Evolutionary conservation across 2,888 invertebrate species (phyloP), one percentile per base, ranked within the genome.

Genomic region (Pachliopta kotzebuea): DNA sequence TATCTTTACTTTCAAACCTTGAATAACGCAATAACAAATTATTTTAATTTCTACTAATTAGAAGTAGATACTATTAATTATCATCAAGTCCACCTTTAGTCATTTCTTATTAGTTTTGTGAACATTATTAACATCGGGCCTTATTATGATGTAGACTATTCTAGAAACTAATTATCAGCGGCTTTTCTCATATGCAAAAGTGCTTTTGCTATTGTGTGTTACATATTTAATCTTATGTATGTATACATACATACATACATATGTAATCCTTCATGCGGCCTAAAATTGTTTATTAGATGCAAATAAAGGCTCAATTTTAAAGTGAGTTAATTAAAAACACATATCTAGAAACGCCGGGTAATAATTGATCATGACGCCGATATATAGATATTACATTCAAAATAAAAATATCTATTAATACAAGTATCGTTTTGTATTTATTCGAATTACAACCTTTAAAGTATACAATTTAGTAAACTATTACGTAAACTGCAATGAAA

Each of bases 401-500:
- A 45, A n/a, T n/a, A n/a, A n/a, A 2, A 45, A 45, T 18, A n/a
- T n/a, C 3, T 42, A 18, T 45, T 6, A 45, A 1, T 45, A 6
- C 8, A n/a, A n/a, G 18, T 8, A 4, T 18, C 4, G 8, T n/a
- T 45, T 45, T n/a, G 6, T n/a, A 45, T 8, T 8, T 45, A 45
- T n/a, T n/a, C 6, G 18, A 45, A n/a, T 45, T 45, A n/a, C 3
- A n/a, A n/a, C n/a, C 6, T n/a, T n/a, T 45, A 45, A 45, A n/a
- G 7, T 6, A 45, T n/a, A n/a, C 18, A 45, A 45, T 1, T 45
- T 6, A 1, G 0, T n/a, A 45, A 45, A n/a, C 45, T 45, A 45
- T 45, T 45, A 45, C 45, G 45, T 45, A 45, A 45, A n/a, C n/a
- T 45, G n/a, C n/a, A 45, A 45, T 14, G n/a, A 45, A 45, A 45